Conservation (phyloP, 2,888 invertebrate species). For the Leptogaster cylindrica region DNA sequence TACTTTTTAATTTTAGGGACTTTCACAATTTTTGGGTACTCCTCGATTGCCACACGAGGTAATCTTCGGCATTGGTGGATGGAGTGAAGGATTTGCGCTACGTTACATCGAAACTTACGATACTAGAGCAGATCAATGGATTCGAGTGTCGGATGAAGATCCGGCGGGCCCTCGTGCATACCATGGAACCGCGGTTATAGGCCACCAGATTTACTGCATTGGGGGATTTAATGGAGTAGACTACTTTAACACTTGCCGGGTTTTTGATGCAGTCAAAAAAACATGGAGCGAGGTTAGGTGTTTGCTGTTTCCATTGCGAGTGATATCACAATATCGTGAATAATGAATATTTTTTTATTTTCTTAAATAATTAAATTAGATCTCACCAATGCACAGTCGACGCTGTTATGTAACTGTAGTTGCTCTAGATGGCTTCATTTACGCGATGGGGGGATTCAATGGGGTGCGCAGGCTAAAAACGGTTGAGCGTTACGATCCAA, state of each 20-base stretch:
- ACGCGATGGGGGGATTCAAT: slow-evolving; percentile 89
- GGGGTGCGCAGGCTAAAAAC: slow-evolving; percentile 85
- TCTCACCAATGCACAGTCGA: slow-evolving; percentile 87
- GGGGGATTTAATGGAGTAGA: slow-evolving; percentile 88
- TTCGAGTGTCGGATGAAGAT: slow-evolving; percentile 72
- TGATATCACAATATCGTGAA: too few relatives aligned
- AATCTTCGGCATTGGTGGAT: slow-evolving; percentile 83
- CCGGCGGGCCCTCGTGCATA: slow-evolving; percentile 87
- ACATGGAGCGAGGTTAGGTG: slow-evolving; percentile 85
- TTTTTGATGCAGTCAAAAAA: slow-evolving; percentile 85
- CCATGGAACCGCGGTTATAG: slow-evolving; percentile 89
- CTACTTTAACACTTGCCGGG: slow-evolving; percentile 85
- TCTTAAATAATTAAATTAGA: too few relatives aligned
- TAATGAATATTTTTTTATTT: too few relatives aligned
- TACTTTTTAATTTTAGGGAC: too few relatives aligned
- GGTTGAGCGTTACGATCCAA: slow-evolving; percentile 83
- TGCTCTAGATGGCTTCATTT: slow-evolving; percentile 76
- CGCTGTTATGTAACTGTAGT: slow-evolving; percentile 88
- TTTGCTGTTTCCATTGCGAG: too few relatives aligned
- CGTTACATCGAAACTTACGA: slow-evolving; percentile 86
- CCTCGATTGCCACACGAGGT: slow-evolving; percentile 88
- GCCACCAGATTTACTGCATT: slow-evolving; percentile 83
- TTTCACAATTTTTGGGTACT: too few relatives aligned
- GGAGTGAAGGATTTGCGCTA: slow-evolving; percentile 68
- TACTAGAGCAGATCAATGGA: slow-evolving; percentile 88